Evolutionary conservation across 2,888 invertebrate genomes (phyloP).

Genomic region (Xylota sylvarum): DNA sequence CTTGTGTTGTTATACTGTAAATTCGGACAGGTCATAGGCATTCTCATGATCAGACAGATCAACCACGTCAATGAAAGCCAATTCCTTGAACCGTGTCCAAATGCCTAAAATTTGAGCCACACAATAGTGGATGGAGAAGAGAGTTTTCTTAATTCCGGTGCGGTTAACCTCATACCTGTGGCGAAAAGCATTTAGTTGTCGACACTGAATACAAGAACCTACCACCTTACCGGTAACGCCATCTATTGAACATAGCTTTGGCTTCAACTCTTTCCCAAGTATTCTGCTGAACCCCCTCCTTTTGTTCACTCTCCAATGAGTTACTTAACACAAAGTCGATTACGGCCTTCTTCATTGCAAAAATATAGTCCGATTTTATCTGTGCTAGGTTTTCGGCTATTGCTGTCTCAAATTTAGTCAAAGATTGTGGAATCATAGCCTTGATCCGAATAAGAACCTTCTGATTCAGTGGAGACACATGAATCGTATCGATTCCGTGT

Average conservation of each 20-base stretch:
- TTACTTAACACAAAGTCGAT: slow-evolving; percentile 96
- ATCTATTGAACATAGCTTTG: slow-evolving; percentile 88
- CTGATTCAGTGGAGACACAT: slow-evolving; percentile 93
- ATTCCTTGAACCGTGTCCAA: slow-evolving; percentile 91
- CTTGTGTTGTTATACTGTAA: slow-evolving; percentile 80
- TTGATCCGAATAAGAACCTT: slow-evolving; percentile 89
- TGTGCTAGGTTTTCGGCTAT: slow-evolving; percentile 89
- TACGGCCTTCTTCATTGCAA: slow-evolving; percentile 95
- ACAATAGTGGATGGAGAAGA: slow-evolving; percentile 93
- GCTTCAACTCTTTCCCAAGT: slow-evolving; percentile 86
- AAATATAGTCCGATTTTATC: slow-evolving; percentile 93
- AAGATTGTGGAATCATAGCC: slow-evolving; percentile 87
- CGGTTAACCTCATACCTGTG: slow-evolving; percentile 85
- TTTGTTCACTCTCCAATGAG: slow-evolving; percentile 85
- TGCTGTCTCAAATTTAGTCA: slow-evolving; percentile 88
- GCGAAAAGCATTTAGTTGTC: neutral
- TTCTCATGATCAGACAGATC: slow-evolving; percentile 79
- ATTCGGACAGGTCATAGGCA: slow-evolving; percentile 84
- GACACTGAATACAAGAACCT: no score
- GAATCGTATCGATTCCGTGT: slow-evolving; percentile 95
- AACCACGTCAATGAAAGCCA: slow-evolving; percentile 83
- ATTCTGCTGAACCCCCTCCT: slow-evolving; percentile 73
- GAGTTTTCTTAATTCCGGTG: slow-evolving; percentile 86
- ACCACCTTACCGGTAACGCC: slow-evolving; percentile 86
- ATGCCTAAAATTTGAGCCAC: slow-evolving; percentile 91